Conservation (phyloP, 2,888 invertebrate genomes). For the Chesias legatella region DNA sequence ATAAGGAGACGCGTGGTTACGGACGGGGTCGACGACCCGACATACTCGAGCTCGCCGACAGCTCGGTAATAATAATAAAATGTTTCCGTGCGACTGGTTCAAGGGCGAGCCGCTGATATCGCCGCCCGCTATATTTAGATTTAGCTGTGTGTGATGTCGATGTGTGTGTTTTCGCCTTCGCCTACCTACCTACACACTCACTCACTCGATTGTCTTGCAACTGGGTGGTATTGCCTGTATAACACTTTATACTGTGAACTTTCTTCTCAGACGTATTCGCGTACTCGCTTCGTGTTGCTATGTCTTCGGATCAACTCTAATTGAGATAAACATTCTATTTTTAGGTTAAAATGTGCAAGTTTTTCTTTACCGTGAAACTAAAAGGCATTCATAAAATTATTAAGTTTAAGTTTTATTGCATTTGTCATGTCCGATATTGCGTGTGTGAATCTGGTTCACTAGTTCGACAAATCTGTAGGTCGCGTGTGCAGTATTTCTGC, state of each 20-base stretch:
- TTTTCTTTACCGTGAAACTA: too few relatives aligned
- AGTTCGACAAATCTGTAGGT: too few relatives aligned
- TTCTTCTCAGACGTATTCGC: conserved; percentile 15
- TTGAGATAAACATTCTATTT: too few relatives aligned
- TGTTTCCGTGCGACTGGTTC: conserved; percentile 81
- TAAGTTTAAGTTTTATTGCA: too few relatives aligned
- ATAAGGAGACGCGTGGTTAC: conserved; percentile 79
- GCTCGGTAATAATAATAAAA: conserved; percentile 81
- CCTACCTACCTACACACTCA: conserved; percentile 7
- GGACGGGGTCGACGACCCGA: conserved; percentile 76
- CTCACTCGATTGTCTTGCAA: conserved; percentile 55
- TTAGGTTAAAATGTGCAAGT: too few relatives aligned
- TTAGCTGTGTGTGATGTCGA: conserved; percentile 72
- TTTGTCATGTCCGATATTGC: too few relatives aligned
- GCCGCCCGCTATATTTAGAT: conserved; percentile 80
- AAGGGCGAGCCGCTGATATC: conserved; percentile 81
- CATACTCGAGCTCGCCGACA: conserved; percentile 79
- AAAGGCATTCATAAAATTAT: too few relatives aligned
- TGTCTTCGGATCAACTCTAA: not conserved
- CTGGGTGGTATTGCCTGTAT: conserved; percentile 27
- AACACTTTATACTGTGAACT: conserved; percentile 18
- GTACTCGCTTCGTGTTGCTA: conserved; percentile 15
- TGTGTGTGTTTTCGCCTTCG: conserved; percentile 57
- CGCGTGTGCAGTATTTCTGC: too few relatives aligned
- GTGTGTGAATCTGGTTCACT: too few relatives aligned